These are phyloP conservation scores for Listrodromus nycthemerus DNA, from an alignment of 2,888 invertebrate genomes.

Conservation along the genomic window DNA sequence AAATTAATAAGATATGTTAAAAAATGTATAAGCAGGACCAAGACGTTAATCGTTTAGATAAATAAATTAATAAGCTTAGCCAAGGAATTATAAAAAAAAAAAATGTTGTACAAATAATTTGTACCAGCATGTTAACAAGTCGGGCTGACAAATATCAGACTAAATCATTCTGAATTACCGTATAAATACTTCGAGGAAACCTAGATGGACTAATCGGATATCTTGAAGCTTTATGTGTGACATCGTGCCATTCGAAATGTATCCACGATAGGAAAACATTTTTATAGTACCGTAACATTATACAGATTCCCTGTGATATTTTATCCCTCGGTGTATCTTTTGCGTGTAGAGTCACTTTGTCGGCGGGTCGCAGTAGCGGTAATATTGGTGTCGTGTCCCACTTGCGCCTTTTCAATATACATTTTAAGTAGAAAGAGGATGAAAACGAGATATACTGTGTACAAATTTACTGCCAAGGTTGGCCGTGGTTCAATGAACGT, in stretches of 20 bases:
- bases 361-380: not conserved
- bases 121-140: not conserved
- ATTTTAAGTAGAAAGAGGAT: not conserved
- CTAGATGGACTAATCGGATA: not conserved
- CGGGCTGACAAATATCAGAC: not conserved
- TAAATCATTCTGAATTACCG: not conserved
- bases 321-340: not conserved
- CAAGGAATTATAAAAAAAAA: not conserved
- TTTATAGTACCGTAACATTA: constrained; percentile 7
- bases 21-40: too few relatives aligned
- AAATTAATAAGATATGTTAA: not conserved
- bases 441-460: not conserved
- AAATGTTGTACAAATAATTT: not conserved
- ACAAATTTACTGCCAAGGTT: not conserved
- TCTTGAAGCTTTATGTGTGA: constrained; percentile 16
- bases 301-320: not conserved
- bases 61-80: not conserved
- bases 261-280: not conserved
- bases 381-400: not conserved
- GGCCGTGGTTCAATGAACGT: not conserved
- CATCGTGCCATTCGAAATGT: constrained; percentile 35
- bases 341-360: constrained; percentile 1
- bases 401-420: not conserved
- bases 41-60: too few relatives aligned
- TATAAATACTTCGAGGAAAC: constrained; percentile 1